A percentile compares a stretch with the other conserved stretches of the same genome.
Conservation (phyloP, 2,797 vertebrate genomes). For the Halcyon smyrnensis region DNA sequence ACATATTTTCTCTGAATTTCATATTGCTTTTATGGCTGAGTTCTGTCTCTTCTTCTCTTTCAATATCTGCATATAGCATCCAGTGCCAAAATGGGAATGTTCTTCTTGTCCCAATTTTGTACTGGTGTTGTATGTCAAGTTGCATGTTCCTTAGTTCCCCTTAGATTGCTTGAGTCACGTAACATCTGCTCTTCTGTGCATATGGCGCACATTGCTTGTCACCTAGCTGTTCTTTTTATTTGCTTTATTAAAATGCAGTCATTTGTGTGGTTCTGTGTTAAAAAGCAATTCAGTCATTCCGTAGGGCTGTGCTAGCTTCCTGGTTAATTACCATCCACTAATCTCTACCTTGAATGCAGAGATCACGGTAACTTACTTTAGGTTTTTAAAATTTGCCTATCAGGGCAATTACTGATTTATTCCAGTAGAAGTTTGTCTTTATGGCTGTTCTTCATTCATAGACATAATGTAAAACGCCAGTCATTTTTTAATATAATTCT, state of each 20-base stretch:
- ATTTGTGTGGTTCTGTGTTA: background rate
- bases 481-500: background rate
- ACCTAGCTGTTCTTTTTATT: background rate
- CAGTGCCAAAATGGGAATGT: background rate
- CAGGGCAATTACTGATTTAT: background rate
- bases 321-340: background rate
- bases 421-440: slow-evolving; percentile 6
- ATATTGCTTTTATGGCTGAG: background rate
- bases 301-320: background rate
- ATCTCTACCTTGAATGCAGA: background rate
- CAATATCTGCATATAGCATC: background rate
- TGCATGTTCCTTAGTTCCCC: background rate
- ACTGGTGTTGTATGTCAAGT: background rate
- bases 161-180: background rate
- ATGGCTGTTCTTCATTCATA: background rate
- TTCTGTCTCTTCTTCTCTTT: background rate
- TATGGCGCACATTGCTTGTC: background rate
- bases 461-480: background rate
- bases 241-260: background rate
- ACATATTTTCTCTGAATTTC: slow-evolving; percentile 35
- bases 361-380: background rate
- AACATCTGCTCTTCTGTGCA: background rate
- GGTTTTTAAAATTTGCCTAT: slow-evolving; percentile 23
- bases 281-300: background rate
- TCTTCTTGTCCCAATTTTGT: background rate